Base-by-base conservation (phyloP, 1,140 invertebrate species). In the Agrilus planipennis region DNA sequence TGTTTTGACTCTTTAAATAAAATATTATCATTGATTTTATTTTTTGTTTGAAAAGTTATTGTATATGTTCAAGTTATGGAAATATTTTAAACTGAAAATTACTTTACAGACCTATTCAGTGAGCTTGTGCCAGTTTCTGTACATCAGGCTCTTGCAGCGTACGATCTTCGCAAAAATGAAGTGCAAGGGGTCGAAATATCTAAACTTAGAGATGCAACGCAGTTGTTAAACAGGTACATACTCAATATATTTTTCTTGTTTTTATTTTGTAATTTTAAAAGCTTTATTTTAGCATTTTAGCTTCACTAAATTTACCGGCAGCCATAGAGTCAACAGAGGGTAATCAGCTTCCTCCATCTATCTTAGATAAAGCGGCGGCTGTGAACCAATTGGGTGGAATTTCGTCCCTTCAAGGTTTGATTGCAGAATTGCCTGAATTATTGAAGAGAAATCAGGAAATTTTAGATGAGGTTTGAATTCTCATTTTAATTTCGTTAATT, bases 251-350 rank as follows among this genome's bases (percentile, higher is more conserved):
- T 10, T 19, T 6, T 38, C 31, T 42, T 27, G 21, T 17, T 34
- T 32, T 32, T 30, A 43, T 22, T 14, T 16, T 42, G 11, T 39
- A 34, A 17, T 42, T 14, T 36, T 11, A 36, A 34, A 27, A 42
- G 16, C 42, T 44, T 18, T 35, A 5, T 60, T 61, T 43, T 60
- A 87, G 84, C 49, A 75, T 94, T 21, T 65, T 98, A 50, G 86
- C 91, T 3, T 94, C 89, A 37, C 69, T 99, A 34, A 98, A 97
- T 72, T 72, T 99, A 45, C 95, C 96, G 7, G 93, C 93, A 35
- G 89, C 93, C n/a, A 76, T 98, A 41, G 94, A 99, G 68, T 83
- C 88, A 47, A 75, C 79, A 2, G 76, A 77, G 48, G 78, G 76
- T 31, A 77, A 76, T 49, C 71, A 79, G 18, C 66, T 91, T 39